Evolutionary conservation across 1,140 invertebrate species (phyloP).

Genomic region (Bombus breviceps): DNA sequence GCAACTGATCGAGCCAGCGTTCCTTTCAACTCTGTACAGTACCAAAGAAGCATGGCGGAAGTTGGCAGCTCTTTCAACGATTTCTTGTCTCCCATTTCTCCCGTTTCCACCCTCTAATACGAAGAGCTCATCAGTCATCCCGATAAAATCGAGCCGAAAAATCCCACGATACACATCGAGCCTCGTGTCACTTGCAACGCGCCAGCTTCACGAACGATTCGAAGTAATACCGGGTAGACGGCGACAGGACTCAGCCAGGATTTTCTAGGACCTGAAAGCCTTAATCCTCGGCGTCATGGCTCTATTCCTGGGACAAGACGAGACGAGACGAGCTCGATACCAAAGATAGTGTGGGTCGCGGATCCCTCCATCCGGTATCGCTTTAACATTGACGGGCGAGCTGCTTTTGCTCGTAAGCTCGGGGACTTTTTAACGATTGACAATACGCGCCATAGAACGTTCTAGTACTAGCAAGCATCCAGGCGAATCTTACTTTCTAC

Average conservation of each 20-base stretch:
- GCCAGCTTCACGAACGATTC: neutral
- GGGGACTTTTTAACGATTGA: constrained; percentile 21
- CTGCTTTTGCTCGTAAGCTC: constrained; percentile 1
- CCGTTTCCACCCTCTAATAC: neutral
- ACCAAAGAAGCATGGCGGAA: too few relatives aligned
- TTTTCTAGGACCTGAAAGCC: constrained; percentile 38
- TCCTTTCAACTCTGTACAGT: neutral
- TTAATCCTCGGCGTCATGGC: constrained; percentile 19
- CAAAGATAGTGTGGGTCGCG: constrained; percentile 22
- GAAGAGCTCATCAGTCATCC: neutral
- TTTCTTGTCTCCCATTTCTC: neutral
- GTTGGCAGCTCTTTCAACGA: neutral
- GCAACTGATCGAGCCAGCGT: too few relatives aligned
- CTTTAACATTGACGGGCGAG: neutral
- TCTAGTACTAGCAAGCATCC: neutral
- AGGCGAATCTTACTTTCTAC: neutral
- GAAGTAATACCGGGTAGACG: constrained; percentile 18
- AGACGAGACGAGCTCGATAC: constrained; percentile 20
- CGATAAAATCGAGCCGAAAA: neutral
- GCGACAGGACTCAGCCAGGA: constrained; percentile 32
- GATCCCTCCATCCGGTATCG: constrained; percentile 6
- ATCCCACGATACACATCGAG: neutral
- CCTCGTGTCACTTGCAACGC: neutral
- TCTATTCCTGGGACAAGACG: neutral
- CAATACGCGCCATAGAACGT: neutral